phyloP scores from a whole-genome alignment of 2,797 vertebrate genomes.

The Cyclura pinguis region DNA sequence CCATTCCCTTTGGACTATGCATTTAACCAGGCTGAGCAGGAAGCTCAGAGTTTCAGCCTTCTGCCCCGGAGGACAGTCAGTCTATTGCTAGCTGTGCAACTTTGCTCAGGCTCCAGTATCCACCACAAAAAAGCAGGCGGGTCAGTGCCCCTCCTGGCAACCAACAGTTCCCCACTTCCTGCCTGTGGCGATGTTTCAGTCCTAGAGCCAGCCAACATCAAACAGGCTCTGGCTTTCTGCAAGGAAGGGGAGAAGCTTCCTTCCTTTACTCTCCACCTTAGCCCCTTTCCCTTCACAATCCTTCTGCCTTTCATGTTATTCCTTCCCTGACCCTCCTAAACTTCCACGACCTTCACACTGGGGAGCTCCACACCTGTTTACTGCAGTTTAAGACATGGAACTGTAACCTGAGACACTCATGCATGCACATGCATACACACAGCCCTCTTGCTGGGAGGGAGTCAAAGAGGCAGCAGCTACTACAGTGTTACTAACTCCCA shows the following conservation, averaged over 20 bases:
- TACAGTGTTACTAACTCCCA: background rate
- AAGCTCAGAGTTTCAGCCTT: conserved; percentile 10
- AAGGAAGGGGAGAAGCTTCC: conserved; percentile 21
- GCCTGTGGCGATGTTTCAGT: conserved; percentile 2
- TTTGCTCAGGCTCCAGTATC: background rate
- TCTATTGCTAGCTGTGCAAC: background rate
- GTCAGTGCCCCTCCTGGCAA: background rate
- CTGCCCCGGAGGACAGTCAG: background rate
- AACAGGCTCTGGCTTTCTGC: conserved; percentile 5
- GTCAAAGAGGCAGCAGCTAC: background rate
- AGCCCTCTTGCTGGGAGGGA: background rate
- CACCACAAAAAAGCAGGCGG: background rate
- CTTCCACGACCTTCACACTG: background rate
- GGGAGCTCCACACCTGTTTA: conserved; percentile 26
- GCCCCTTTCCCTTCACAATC: conserved; percentile 1
- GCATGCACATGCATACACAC: background rate
- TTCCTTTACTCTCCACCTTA: conserved; percentile 38
- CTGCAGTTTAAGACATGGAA: background rate
- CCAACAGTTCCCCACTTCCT: conserved; percentile 26
- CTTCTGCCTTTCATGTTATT: background rate
- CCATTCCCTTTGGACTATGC: background rate
- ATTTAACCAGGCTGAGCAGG: conserved; percentile 27
- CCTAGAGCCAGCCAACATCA: conserved; percentile 1
- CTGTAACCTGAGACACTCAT: background rate
- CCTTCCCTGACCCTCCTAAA: background rate